Percentiles rank a stretch among this genome's conserved stretches.
Evolutionary conservation across 35 echinoderm and acorn worm genomes (phyloP).

Genomic region (Anneissia japonica): DNA sequence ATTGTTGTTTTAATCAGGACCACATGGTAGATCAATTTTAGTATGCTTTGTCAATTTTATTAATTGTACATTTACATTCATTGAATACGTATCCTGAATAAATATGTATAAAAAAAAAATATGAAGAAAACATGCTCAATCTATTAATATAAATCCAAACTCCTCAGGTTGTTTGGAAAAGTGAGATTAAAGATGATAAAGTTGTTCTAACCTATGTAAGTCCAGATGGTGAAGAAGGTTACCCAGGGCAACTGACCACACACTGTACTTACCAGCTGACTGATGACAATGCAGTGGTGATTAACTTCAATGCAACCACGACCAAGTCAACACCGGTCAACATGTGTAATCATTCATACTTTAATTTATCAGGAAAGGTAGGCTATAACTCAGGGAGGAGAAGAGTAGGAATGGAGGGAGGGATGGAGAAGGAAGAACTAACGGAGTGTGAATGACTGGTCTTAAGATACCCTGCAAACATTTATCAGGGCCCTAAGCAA

Average conservation of each 20-base stretch:
- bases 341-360: conserved; percentile 88
- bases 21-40: no score
- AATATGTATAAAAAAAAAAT: no score
- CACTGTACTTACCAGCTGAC: conserved; percentile 65
- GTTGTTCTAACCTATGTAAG: conserved; percentile 69
- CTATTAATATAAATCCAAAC: background rate
- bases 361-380: conserved; percentile 96
- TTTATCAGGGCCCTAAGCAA: no score
- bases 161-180: conserved; percentile 51
- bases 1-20: no score
- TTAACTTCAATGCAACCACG: conserved; percentile 58
- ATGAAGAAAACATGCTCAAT: no score
- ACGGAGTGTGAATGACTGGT: no score
- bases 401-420: no score
- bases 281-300: conserved; percentile 61
- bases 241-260: conserved; percentile 66
- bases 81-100: no score
- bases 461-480: no score
- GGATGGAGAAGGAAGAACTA: no score
- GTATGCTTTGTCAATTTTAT: no score
- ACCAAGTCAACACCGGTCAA: conserved; percentile 84
- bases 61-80: no score
- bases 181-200: conserved; percentile 44
- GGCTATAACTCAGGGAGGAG: background rate
- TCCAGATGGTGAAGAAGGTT: conserved; percentile 85